Evolutionary conservation across 1,140 invertebrate species (phyloP).

Genomic region (Bombus waltoni): DNA sequence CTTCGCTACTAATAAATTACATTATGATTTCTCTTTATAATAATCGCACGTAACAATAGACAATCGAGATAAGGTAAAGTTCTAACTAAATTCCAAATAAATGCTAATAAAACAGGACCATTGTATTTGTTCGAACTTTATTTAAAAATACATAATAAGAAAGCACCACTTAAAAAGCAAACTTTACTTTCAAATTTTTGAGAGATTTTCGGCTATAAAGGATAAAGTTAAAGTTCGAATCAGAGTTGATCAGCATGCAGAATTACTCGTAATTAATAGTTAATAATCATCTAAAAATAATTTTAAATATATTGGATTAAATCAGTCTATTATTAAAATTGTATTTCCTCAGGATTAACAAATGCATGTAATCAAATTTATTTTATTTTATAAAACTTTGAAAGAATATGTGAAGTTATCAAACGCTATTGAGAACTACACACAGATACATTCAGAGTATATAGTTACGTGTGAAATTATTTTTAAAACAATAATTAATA

Average conservation of each 20-base stretch:
- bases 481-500: constrained; percentile 1
- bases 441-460: neutral
- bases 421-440: no score
- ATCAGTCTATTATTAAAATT: no score
- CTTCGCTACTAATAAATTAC: neutral
- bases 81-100: neutral
- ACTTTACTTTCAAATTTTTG: neutral
- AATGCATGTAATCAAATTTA: neutral
- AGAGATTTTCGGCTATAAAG: neutral
- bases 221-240: no score
- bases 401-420: no score
- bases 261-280: no score
- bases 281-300: no score
- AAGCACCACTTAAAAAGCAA: neutral
- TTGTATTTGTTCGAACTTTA: neutral
- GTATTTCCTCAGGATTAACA: no score
- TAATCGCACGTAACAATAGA: neutral
- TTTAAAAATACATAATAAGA: neutral
- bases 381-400: neutral
- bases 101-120: neutral
- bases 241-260: no score
- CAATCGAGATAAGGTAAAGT: neutral
- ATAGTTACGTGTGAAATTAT: neutral
- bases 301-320: no score
- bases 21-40: neutral